Evolutionary conservation across 2,797 vertebrate genomes (phyloP), one percentile per base, ranked within the genome.

Genomic region (Silurus lanzhouensis): DNA sequence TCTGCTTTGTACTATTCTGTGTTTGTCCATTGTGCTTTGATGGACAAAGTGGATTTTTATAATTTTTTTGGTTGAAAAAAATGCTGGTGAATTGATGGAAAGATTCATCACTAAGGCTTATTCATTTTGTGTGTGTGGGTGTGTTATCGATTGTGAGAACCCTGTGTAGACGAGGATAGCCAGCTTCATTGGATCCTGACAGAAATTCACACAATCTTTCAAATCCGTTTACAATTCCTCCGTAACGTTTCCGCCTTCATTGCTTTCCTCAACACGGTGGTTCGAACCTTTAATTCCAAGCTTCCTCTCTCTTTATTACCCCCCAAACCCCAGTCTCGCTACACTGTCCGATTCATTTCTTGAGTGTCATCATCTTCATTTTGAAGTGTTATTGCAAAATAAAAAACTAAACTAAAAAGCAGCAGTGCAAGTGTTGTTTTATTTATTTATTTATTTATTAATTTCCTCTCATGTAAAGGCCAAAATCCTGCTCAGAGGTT

Each of bases 81-180:
- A 13, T 3, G 22, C 60, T 46, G 60, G 58, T 25, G 8, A 46
- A 48, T 48, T 80, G 38, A 64, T 80, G 78, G 60, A 66, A 64
- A 19, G 60, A 64, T 64, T 64, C 64, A 44, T 79, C 38, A 25
- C 78, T 19, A 9, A 61, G 14, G 20, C 60, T 80, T 1, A 6
- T 79, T 79, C 38, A 64, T 46, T 75, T 46, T 27, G 72, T 15
- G 57, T 78, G 78, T 66, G 22, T n/a, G 77, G 63, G 60, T 80
- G 61, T 66, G 61, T 81, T 66, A 81, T 81, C 14, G 58, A 63
- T 79, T 46, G 31, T 48, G 60, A 14, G 12, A 25, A 80, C 63
- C 58, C 38, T 25, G 60, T 8, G 58, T 13, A 46, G 76, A 7
- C 13, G 6, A 44, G 76, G 22, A 6, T 5, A 38, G 75, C 57